Base-by-base conservation (phyloP, 2,888 invertebrate species). In the Heliconius hortense region DNA sequence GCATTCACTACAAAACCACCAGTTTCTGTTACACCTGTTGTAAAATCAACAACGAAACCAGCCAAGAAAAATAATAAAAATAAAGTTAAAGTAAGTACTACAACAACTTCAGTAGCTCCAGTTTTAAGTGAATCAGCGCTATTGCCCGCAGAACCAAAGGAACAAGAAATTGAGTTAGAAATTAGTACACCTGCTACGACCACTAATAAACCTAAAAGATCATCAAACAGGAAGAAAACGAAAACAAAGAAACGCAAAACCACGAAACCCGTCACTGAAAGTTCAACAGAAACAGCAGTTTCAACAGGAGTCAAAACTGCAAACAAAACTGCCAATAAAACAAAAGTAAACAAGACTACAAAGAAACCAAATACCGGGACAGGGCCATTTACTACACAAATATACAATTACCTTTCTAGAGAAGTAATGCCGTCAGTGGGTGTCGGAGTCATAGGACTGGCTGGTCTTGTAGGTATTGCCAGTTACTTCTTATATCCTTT, bases 371-470 rank as follows among this genome's bases (percentile, higher is more conserved):
- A 92, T 63, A 95, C 80, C 59, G 81, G 82, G 59, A 86, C 87
- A 68, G 89, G 96, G 74, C 96, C 96, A 1, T 94, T 97, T 0
- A 95, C 96, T 15, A 96, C 96, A 0, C 96, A 96, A 85, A 95
- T 97, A 39, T 97, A 97, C 83, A 97, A 96, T 82, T 97, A 96
- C 82, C 89, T 97, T 62, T 96, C 97, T 4, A 94, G 97, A 81
- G 97, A 97, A 91, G 96, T 97, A 0, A 97, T 97, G 96, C 97
- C 97, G 0, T 96, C 96, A 48, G 96, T 97, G 28, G 97, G 97
- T 0, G 96, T 97, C 0, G 97, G 97, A 81, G 89, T 97, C 28
- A 95, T 97, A 18, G 97, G 97, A 1, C 87, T 97, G 63, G 96
- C 97, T 77, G 95, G 97, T 77, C 95, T 96, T 60, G 96, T 96